phyloP scores from a whole-genome alignment of 2,113 vertebrate genomes.

The Galbula dea region DNA sequence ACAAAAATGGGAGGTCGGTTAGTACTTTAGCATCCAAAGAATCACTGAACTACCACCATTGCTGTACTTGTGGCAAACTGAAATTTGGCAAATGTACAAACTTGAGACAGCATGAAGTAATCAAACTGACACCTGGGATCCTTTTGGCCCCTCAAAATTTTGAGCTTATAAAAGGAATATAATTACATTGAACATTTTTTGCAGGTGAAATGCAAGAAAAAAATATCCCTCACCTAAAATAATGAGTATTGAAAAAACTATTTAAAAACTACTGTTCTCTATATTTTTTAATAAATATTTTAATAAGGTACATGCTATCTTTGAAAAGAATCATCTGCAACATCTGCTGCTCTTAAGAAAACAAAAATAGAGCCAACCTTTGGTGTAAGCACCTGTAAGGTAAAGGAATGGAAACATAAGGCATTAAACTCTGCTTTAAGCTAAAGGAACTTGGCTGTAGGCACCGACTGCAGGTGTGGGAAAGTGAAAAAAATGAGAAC shows the following conservation, averaged over 20 bases:
- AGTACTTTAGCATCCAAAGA: not conserved
- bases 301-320: not conserved
- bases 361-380: not conserved
- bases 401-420: not conserved
- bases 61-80: not conserved
- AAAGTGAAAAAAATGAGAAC: not conserved
- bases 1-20: not conserved
- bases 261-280: not conserved
- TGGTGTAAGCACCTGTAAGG: not conserved
- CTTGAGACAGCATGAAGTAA: not conserved
- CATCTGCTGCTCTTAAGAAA: not conserved
- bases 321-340: not conserved
- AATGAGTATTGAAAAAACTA: not conserved
- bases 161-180: not conserved
- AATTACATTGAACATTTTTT: not conserved
- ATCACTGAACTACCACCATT: not conserved
- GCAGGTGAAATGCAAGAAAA: not conserved
- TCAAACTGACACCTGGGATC: not conserved
- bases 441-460: not conserved
- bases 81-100: not conserved
- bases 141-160: not conserved
- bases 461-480: not conserved
- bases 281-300: not conserved
- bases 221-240: not conserved
- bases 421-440: not conserved